Evolutionary conservation across 2,888 invertebrate species (phyloP).

Genomic region (Psylliodes chrysocephalus): DNA sequence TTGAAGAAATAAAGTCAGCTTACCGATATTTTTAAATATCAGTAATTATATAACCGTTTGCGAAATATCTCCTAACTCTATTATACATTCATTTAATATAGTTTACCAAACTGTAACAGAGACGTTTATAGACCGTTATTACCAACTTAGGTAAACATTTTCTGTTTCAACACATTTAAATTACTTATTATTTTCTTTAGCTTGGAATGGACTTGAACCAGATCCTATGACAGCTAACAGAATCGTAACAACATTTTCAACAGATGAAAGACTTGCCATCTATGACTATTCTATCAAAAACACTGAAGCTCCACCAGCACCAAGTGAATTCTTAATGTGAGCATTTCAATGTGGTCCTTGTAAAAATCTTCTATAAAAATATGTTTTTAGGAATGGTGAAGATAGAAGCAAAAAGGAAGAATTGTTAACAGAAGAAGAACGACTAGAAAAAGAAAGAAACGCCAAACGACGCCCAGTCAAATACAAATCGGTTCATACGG

Average conservation of each 20-base stretch:
- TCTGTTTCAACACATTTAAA: neutral
- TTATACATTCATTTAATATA: too few relatives aligned
- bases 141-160: too few relatives aligned
- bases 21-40: too few relatives aligned
- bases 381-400: slow-evolving; percentile 39
- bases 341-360: slow-evolving; percentile 41
- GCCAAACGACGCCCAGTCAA: slow-evolving; percentile 70
- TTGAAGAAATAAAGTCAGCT: too few relatives aligned
- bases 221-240: slow-evolving; percentile 62
- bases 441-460: slow-evolving; percentile 68
- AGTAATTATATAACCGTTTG: too few relatives aligned
- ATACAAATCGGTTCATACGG: slow-evolving; percentile 69
- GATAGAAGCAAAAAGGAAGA: slow-evolving; percentile 46
- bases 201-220: slow-evolving; percentile 60
- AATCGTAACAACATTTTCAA: slow-evolving; percentile 63
- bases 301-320: slow-evolving; percentile 55
- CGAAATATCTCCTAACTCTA: too few relatives aligned
- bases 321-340: slow-evolving; percentile 62
- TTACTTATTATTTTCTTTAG: slow-evolving; percentile 48
- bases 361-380: slow-evolving; percentile 3
- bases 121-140: too few relatives aligned
- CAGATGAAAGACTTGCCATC: slow-evolving; percentile 69
- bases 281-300: slow-evolving; percentile 67
- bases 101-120: too few relatives aligned
- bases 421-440: slow-evolving; percentile 63